phyloP scores from a whole-genome alignment of 2,113 vertebrate species.

The Campylorhamphus procurvoides region DNA sequence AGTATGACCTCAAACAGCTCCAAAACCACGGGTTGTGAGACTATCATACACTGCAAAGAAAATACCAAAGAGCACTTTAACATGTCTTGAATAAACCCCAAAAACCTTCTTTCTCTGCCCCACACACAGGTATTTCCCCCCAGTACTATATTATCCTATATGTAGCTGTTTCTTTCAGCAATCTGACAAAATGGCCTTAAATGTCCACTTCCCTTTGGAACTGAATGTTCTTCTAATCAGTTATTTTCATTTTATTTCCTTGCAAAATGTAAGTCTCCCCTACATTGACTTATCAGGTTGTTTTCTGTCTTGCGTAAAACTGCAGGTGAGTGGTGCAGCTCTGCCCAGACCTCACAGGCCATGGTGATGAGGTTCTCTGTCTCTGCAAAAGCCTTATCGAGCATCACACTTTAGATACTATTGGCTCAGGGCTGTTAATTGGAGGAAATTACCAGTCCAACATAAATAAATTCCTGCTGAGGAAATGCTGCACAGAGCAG shows the following conservation, averaged over 20 bases:
- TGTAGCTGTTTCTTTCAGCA: not conserved
- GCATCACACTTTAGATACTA: not conserved
- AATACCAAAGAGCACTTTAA: not conserved
- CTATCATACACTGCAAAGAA: not conserved
- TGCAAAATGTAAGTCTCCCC: not conserved
- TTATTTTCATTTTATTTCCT: not conserved
- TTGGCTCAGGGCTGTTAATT: not conserved
- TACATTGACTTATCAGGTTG: fast-evolving
- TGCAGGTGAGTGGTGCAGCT: not conserved
- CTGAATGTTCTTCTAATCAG: not conserved
- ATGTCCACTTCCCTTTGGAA: not conserved
- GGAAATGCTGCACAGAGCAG: not conserved
- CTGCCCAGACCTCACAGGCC: not conserved
- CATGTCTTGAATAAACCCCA: not conserved
- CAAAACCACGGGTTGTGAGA: not conserved
- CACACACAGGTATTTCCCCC: not conserved
- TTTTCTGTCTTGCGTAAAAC: not conserved
- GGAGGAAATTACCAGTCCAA: not conserved
- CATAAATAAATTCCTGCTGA: not conserved
- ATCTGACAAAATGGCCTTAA: not conserved
- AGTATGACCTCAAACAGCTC: not conserved
- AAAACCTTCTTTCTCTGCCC: not conserved
- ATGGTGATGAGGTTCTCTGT: fast-evolving
- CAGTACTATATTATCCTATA: not conserved
- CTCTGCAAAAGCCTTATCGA: not conserved